phyloP scores from a whole-genome alignment of 2,113 vertebrate species.

The Leptosomus discolor region DNA sequence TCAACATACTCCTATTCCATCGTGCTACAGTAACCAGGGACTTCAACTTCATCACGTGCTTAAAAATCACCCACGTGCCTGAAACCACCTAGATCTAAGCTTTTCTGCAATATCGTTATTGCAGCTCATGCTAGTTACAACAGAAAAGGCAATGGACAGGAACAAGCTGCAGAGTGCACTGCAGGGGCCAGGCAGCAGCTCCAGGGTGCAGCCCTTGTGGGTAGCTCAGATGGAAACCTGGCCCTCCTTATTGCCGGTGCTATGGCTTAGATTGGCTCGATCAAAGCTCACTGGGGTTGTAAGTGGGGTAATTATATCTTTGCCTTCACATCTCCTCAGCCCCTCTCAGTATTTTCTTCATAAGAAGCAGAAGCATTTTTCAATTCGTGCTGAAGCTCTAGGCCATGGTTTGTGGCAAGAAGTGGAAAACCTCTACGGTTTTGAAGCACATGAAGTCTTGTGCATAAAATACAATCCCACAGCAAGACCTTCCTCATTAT shows the following conservation, averaged over 20 bases:
- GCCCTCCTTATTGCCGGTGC: neutral
- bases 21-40: neutral
- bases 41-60: neutral
- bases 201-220: neutral
- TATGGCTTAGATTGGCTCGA: neutral
- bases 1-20: rapidly evolving
- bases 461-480: neutral
- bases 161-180: neutral
- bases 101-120: neutral
- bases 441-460: neutral
- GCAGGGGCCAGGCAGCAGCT: neutral
- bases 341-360: neutral
- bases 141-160: neutral
- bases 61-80: neutral
- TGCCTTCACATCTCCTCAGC: neutral
- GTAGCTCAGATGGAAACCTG: neutral
- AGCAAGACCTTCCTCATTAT: neutral
- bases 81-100: neutral
- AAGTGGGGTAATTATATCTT: neutral
- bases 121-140: neutral
- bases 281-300: neutral
- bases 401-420: neutral
- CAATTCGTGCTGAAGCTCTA: neutral
- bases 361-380: neutral
- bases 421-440: neutral